Percentiles rank a stretch among this genome's conserved stretches.
Conservation (phyloP, 2,113 vertebrate genomes). For the Illadopsis cleaveri region DNA sequence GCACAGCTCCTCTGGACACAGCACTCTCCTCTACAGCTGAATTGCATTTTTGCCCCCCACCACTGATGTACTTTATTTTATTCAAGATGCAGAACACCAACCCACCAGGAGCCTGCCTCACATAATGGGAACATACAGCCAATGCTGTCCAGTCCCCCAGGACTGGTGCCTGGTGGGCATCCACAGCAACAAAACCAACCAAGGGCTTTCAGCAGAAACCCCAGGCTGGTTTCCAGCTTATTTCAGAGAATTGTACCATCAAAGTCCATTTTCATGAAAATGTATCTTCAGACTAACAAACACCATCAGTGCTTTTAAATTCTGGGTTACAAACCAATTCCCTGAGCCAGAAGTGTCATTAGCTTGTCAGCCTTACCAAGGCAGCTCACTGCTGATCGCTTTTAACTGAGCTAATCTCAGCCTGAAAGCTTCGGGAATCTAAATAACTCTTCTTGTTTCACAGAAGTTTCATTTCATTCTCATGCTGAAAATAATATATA, state of each 20-base stretch:
- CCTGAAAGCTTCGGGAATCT: conserved; percentile 68
- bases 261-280: conserved; percentile 37
- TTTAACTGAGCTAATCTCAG: conserved; percentile 62
- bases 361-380: conserved; percentile 69
- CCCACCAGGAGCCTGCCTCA: neutral
- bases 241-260: neutral
- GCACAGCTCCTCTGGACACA: neutral
- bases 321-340: conserved; percentile 42
- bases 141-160: neutral
- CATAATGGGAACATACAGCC: neutral
- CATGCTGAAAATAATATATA: conserved; percentile 73
- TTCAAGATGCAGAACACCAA: neutral
- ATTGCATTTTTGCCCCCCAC: neutral
- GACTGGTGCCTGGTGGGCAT: neutral
- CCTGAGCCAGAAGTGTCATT: conserved; percentile 62
- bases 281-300: conserved; percentile 29
- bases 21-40: neutral
- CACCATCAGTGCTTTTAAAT: neutral
- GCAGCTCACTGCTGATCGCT: conserved; percentile 47
- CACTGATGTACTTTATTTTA: neutral
- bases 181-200: neutral
- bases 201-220: neutral
- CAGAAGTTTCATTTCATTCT: conserved; percentile 68
- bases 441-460: conserved; percentile 59
- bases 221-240: conserved; percentile 10